phyloP scores from a whole-genome alignment of 2,888 invertebrate genomes.

The Dolichopus griseipennis region DNA sequence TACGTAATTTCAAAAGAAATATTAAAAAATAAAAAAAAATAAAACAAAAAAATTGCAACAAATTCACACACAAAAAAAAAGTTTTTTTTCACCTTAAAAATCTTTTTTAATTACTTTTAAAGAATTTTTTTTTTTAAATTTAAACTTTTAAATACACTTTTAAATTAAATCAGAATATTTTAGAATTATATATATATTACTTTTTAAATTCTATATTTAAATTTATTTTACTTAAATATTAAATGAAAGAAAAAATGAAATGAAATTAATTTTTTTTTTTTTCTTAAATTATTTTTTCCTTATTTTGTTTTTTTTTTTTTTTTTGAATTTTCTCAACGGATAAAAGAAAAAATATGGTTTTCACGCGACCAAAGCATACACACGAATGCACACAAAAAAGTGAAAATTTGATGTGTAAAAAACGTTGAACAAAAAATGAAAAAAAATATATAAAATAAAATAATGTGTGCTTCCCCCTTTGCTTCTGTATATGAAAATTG shows the following conservation, averaged over 20 bases:
- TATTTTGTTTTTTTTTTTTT: not conserved
- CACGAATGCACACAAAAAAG: constrained; percentile 7
- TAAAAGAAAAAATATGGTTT: not conserved
- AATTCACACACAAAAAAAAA: not conserved
- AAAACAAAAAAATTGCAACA: not conserved
- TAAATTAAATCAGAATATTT: too few relatives aligned
- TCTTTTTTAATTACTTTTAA: too few relatives aligned
- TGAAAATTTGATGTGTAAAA: constrained; percentile 2
- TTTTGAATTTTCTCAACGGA: not conserved
- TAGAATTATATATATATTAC: too few relatives aligned
- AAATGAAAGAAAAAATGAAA: too few relatives aligned
- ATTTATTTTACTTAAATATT: too few relatives aligned
- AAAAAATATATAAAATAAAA: not conserved
- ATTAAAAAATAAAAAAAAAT: too few relatives aligned
- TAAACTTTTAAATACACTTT: not conserved
- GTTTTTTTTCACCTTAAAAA: not conserved
- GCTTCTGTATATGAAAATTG: not conserved
- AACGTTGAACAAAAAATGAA: not conserved
- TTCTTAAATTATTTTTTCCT: not conserved
- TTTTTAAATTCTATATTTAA: too few relatives aligned
- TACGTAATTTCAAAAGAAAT: not conserved
- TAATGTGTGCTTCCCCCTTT: not conserved
- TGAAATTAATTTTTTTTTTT: not conserved
- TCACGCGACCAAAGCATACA: constrained; percentile 7
- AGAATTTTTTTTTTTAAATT: too few relatives aligned